Base-by-base conservation (phyloP, 2,113 vertebrate species). In the Neogobius melanostomus region DNA sequence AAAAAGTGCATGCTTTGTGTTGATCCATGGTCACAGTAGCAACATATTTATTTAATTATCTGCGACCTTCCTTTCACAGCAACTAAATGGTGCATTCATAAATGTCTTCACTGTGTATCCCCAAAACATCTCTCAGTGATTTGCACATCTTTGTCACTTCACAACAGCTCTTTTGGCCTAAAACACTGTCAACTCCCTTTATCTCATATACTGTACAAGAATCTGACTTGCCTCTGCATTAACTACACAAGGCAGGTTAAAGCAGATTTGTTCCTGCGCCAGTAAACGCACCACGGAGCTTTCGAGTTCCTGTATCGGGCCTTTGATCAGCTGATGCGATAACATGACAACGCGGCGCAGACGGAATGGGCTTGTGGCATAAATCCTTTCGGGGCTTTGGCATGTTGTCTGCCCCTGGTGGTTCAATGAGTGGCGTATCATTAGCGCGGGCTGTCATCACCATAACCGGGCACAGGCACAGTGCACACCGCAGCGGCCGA, bases 381-480 rank as follows among this genome's bases (percentile, higher is more conserved):
- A 47, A 82, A 75, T 70, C 66, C 67, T 66, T 71, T 67, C 28
- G 48, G 68, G 3, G 47, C 64, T 74, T 74, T 82, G 82, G 82
- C 84, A 71, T 79, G 81, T 77, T 66, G 76, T 79, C 68, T 86
- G 80, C 84, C 82, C 80, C 81, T 63, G 71, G 84, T 81, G 75
- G 76, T 77, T 82, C 72, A 53, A 2, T 83, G 84, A 87, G 68
- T 78, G 83, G 74, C 66, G 69, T 80, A 79, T 87, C 85, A 89
- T 85, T 85, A 86, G 78, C 46, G 36, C 69, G 17, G 67, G 52
- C 81, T 89, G 88, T 86, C 85, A 85, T 82, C 76, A 15, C 80
- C 8, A 8, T 44, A 66, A 65, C 71, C 64, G 45, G 28, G 77
- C 52, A 54, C 46, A 28, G 53, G 16, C 53, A 28, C 28, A 36